Percentiles rank a stretch among this genome's conserved stretches.
These are phyloP conservation scores for Enoplosus armatus DNA, from an alignment of 2,797 vertebrate species.

Conservation along the genomic window DNA sequence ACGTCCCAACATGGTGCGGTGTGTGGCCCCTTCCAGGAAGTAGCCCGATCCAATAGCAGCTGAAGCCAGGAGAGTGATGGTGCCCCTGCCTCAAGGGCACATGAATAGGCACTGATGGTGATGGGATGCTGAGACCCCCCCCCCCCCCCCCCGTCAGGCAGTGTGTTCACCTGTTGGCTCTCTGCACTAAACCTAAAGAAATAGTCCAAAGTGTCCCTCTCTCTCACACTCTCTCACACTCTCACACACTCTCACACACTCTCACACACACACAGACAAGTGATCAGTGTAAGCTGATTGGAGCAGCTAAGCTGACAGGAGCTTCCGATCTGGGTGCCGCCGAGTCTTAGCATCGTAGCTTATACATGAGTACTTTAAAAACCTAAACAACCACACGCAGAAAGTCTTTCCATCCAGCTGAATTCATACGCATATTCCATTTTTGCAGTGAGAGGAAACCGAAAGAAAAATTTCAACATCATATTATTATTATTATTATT, in stretches of 20 bases:
- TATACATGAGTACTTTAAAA: constrained; percentile 4
- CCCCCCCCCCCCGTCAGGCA: not conserved
- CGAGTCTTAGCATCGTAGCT: constrained; percentile 11
- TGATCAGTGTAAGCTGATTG: constrained; percentile 66
- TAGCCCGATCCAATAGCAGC: constrained; percentile 50
- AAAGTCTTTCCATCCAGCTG: not conserved
- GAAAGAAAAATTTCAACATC: too few relatives aligned
- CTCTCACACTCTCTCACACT: not conserved
- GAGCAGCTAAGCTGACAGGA: constrained; percentile 57
- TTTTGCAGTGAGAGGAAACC: not conserved
- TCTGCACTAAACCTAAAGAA: constrained; percentile 13
- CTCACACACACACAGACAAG: not conserved
- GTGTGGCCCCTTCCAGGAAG: constrained; percentile 36
- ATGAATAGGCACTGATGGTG: not conserved
- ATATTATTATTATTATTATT: not conserved
- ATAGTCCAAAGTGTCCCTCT: constrained; percentile 6
- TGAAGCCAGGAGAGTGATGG: constrained; percentile 24
- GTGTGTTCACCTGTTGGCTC: constrained; percentile 14
- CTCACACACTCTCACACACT: not conserved
- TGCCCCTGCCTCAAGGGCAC: constrained; percentile 22
- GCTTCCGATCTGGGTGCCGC: constrained; percentile 37
- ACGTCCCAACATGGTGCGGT: constrained; percentile 1
- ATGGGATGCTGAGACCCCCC: not conserved
- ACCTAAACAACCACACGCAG: not conserved
- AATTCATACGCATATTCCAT: not conserved